These are phyloP conservation scores for Volucella zonaria DNA, from an alignment of 2,888 invertebrate species.

Conservation along the genomic window DNA sequence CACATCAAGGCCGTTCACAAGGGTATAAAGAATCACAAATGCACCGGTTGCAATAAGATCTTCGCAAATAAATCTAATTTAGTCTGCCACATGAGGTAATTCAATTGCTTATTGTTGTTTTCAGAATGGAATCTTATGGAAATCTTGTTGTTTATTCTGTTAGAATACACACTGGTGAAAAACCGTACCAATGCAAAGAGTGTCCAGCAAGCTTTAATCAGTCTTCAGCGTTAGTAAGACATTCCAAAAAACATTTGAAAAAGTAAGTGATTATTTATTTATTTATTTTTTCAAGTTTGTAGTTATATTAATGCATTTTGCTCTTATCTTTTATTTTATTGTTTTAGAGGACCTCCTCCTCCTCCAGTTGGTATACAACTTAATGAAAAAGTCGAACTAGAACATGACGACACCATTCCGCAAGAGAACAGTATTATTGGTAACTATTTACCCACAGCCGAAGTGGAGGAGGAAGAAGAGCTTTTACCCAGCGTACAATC, in stretches of 20 bases:
- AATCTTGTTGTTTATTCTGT: background rate
- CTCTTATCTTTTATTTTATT: background rate
- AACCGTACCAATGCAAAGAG: constrained; percentile 76
- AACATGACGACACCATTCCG: constrained; percentile 53
- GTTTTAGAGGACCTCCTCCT: constrained; percentile 47
- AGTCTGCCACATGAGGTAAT: constrained; percentile 76
- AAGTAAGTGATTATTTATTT: constrained; percentile 45
- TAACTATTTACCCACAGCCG: constrained; percentile 64
- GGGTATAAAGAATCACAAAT: constrained; percentile 76
- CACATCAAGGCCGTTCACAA: constrained; percentile 77
- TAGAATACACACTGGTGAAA: constrained; percentile 78
- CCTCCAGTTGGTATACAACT: constrained; percentile 66
- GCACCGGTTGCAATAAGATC: constrained; percentile 76
- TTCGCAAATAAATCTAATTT: constrained; percentile 77
- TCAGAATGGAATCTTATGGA: background rate
- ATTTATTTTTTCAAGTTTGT: too few species aligned
- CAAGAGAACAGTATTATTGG: constrained; percentile 70
- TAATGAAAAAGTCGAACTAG: constrained; percentile 67
- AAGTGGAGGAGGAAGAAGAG: constrained; percentile 59
- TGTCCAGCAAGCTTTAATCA: constrained; percentile 77
- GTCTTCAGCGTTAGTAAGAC: constrained; percentile 76
- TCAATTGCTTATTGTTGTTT: background rate
- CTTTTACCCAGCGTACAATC: constrained; percentile 69
- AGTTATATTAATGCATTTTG: background rate
- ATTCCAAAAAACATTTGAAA: constrained; percentile 76